These are phyloP conservation scores for mouse (Mus musculus) DNA, from an alignment of 2,113 vertebrate species.

Conservation along the genomic window DNA sequence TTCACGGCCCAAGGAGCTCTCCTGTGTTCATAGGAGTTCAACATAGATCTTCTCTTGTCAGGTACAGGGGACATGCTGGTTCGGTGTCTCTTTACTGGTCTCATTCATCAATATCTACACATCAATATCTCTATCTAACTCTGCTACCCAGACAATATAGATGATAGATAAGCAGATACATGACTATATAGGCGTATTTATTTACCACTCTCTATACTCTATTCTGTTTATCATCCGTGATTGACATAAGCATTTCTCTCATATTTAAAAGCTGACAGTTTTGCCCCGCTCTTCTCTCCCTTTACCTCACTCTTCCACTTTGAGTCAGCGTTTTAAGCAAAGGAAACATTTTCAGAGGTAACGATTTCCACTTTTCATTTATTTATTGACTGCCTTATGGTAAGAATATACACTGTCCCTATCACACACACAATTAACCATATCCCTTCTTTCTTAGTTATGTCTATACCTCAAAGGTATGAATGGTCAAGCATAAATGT, in stretches of 20 bases:
- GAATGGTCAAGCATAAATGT: neutral
- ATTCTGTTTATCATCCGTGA: neutral
- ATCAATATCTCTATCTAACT: neutral
- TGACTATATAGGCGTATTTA: neutral
- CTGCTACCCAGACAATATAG: neutral
- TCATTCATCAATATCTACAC: neutral
- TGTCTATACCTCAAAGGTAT: neutral
- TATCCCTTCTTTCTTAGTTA: neutral
- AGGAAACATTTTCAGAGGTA: neutral
- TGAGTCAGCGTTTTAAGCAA: neutral
- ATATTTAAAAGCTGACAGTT: neutral
- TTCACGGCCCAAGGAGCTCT: neutral
- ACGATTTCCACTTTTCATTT: neutral
- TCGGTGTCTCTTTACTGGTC: neutral
- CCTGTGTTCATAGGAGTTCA: neutral
- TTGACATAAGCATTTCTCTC: neutral
- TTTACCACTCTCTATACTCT: neutral
- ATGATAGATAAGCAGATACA: neutral
- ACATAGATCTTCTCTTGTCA: neutral
- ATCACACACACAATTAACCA: too few relatives aligned
- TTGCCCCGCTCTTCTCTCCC: neutral
- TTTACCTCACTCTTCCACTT: neutral
- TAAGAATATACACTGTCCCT: accelerated
- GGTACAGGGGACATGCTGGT: neutral
- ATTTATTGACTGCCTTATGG: neutral